Conservation (phyloP, 2,113 vertebrate genomes). For the Trematomus loennbergii region DNA sequence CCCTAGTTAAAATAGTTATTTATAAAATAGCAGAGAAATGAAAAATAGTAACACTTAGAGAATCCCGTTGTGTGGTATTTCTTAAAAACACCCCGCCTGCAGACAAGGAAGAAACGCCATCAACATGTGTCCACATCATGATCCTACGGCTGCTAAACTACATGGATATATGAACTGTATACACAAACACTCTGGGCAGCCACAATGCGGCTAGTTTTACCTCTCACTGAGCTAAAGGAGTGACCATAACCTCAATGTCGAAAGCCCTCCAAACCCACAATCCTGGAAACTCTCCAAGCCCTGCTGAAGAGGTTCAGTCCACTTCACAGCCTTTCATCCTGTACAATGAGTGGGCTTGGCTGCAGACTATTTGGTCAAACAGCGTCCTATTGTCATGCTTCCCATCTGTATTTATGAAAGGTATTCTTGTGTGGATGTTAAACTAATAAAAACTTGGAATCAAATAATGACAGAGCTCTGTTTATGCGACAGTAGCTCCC, state of each 20-base stretch:
- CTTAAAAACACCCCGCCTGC: slow-evolving; percentile 5
- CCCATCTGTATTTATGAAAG: slow-evolving; percentile 16
- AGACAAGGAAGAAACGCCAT: background rate
- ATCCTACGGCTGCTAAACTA: slow-evolving; percentile 33
- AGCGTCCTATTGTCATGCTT: slow-evolving; percentile 58
- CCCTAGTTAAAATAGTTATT: too few relatives aligned
- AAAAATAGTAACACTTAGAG: background rate
- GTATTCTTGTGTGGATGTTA: slow-evolving; percentile 59
- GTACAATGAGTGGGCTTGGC: slow-evolving; percentile 45
- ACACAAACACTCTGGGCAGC: slow-evolving; percentile 61
- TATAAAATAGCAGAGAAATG: too few relatives aligned
- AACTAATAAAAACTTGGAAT: slow-evolving; percentile 75
- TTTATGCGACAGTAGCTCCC: slow-evolving; percentile 61
- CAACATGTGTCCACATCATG: slow-evolving; percentile 36
- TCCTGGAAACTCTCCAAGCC: slow-evolving; percentile 71
- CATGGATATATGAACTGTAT: slow-evolving; percentile 11
- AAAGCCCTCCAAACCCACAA: slow-evolving; percentile 79
- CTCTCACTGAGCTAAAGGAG: slow-evolving; percentile 64
- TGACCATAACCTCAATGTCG: slow-evolving; percentile 79
- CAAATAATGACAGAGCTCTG: slow-evolving; percentile 69
- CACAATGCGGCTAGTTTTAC: slow-evolving; percentile 73
- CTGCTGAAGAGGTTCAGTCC: slow-evolving; percentile 47
- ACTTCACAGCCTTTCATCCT: slow-evolving; percentile 58
- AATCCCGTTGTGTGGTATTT: slow-evolving; percentile 8
- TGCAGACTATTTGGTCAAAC: slow-evolving; percentile 48